Percentiles rank a stretch among this genome's conserved stretches.
Evolutionary conservation across 2,888 invertebrate genomes (phyloP).

Genomic region (Dasysyrphus albostriatus): DNA sequence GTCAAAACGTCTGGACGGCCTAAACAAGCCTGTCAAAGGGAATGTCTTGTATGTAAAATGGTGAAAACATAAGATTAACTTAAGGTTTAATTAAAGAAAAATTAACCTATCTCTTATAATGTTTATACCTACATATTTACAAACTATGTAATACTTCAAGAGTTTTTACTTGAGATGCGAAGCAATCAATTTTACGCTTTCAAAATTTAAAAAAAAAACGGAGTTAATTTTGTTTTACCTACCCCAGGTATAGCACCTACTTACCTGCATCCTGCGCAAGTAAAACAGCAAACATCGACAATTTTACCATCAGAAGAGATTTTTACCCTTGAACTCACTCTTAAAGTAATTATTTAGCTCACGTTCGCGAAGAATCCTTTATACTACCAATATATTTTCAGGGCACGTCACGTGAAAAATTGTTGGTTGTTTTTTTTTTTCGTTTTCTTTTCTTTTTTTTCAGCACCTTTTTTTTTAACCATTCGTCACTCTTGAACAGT

Average conservation of each 20-base stretch:
- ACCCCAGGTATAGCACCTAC: not conserved
- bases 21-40: too few species aligned
- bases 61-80: too few species aligned
- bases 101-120: too few species aligned
- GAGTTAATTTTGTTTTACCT: not conserved
- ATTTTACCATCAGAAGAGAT: not conserved
- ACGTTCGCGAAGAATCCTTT: conserved; percentile 7
- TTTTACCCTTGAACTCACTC: conserved; percentile 20
- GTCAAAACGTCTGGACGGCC: too few species aligned
- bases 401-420: conserved; percentile 12
- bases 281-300: not conserved
- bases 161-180: too few species aligned
- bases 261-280: not conserved
- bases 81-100: too few species aligned
- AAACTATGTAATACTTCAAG: too few species aligned
- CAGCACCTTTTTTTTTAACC: not conserved
- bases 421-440: conserved; percentile 1
- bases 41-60: too few species aligned
- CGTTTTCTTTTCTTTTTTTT: not conserved
- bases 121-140: too few species aligned
- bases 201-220: not conserved
- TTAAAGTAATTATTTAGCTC: conserved; percentile 20
- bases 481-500: conserved; percentile 40
- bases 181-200: not conserved
- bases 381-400: conserved; percentile 2